Evolutionary conservation across 2,113 vertebrate genomes (phyloP), one percentile per base, ranked within the genome.

Genomic region (Arvicanthis niloticus): DNA sequence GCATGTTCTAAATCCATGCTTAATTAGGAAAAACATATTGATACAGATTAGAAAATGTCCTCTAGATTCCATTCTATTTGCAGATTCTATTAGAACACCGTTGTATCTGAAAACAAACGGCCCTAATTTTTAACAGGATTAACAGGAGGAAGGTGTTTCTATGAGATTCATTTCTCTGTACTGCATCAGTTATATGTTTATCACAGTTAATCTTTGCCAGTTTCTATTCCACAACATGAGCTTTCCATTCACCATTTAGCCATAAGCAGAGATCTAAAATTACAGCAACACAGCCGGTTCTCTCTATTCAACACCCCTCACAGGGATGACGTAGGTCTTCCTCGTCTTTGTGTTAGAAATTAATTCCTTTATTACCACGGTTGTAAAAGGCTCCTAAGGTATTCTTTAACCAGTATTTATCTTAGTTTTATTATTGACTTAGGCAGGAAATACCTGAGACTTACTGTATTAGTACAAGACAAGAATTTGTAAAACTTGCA

Each of bases 391-490:
- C 82, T 80, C 56, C 65, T 88, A 92, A 94, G 60, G 85, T 62
- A 88, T 93, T 86, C 24, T 95, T 91, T 73, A 95, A 92, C n/a
- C 40, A 95, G 37, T 65, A 75, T 76, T 93, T 97, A 53, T 90
- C 94, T 81, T 94, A 53, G 77, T 96, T 97, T 97, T 89, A 95
- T 89, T 91, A 97, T 75, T 97, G 91, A 94, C 88, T 89, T 68
- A 95, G 42, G 73, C 77, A 97, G 95, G 96, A 97, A 97, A 97
- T 96, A 93, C 67, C 89, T 51, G 19, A 96, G 84, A 95, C 60
- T 91, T 56, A 86, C 29, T 56, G 77, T 68, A 82, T 58, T 51
- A 95, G 68, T 56, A 96, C 58, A 95, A 96, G 91, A 93, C 37
- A 96, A 98, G 91, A 42, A 93, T 95, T 67, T 92, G 12, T 82